A percentile compares a stretch with the other conserved stretches of the same genome.
These are phyloP conservation scores for Leptura quadrifasciata DNA, from an alignment of 2,888 invertebrate species.

Conservation along the genomic window DNA sequence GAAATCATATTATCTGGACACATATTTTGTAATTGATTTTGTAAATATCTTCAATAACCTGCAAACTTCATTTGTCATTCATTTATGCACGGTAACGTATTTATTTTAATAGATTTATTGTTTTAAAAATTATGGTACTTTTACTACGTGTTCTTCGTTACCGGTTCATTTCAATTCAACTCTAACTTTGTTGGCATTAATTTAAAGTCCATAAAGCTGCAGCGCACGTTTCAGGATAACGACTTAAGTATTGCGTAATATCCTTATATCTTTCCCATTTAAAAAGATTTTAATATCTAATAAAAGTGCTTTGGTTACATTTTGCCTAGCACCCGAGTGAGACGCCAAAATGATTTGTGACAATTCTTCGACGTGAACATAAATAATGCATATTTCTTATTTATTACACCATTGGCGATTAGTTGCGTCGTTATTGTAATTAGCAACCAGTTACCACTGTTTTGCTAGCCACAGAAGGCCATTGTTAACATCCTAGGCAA, in stretches of 20 bases:
- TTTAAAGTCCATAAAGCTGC: background rate
- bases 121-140: background rate
- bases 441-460: conserved; percentile 1
- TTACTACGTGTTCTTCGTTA: background rate
- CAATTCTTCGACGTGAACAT: conserved; percentile 11
- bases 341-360: conserved; percentile 13
- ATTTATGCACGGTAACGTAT: too few relatives aligned
- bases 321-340: background rate
- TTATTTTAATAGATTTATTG: too few relatives aligned
- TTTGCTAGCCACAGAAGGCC: conserved; percentile 15
- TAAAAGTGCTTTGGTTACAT: background rate
- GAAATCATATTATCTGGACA: too few relatives aligned
- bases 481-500: conserved; percentile 12
- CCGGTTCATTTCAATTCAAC: background rate
- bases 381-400: conserved; percentile 23
- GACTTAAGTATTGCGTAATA: background rate
- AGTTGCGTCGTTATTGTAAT: conserved; percentile 19
- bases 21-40: too few relatives aligned
- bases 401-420: conserved; percentile 20
- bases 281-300: background rate
- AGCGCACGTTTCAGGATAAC: background rate
- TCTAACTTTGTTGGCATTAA: background rate
- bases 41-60: too few relatives aligned
- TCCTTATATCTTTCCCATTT: background rate
- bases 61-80: too few relatives aligned